These are phyloP conservation scores for Luidia sarsii DNA, from an alignment of 53 echinoderm and acorn worm genomes.

Conservation along the genomic window DNA sequence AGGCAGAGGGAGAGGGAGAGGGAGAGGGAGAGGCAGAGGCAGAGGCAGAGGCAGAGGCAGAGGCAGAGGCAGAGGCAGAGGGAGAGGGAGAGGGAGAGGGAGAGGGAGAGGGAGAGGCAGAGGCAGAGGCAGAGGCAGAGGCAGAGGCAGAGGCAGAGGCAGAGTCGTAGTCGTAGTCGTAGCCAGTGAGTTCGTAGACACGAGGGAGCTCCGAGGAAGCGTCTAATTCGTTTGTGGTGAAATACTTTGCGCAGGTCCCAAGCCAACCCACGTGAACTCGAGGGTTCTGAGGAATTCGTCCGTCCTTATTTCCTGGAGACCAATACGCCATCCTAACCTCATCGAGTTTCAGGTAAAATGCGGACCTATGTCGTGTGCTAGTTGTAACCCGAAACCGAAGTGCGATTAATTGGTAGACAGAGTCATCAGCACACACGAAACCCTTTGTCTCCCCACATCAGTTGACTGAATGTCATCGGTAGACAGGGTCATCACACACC, in stretches of 20 bases:
- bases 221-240: too few relatives aligned
- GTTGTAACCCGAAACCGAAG: too few relatives aligned
- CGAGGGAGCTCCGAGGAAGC: too few relatives aligned
- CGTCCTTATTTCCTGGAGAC: neutral
- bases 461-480: too few relatives aligned
- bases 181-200: too few relatives aligned
- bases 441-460: too few relatives aligned
- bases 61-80: constrained; percentile 1
- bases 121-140: constrained; percentile 1
- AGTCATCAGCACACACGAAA: too few relatives aligned
- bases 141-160: neutral
- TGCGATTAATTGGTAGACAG: too few relatives aligned
- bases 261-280: too few relatives aligned
- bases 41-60: constrained; percentile 2
- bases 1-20: constrained; percentile 2
- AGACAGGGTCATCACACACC: too few relatives aligned
- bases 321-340: neutral
- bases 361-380: too few relatives aligned
- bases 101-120: constrained; percentile 6
- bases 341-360: neutral
- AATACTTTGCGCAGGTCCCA: too few relatives aligned
- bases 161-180: neutral
- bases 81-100: constrained; percentile 1
- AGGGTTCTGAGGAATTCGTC: neutral
- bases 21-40: constrained; percentile 1